These are phyloP conservation scores for Boloria euphrosyne DNA, from an alignment of 2,888 invertebrate genomes.

Conservation along the genomic window DNA sequence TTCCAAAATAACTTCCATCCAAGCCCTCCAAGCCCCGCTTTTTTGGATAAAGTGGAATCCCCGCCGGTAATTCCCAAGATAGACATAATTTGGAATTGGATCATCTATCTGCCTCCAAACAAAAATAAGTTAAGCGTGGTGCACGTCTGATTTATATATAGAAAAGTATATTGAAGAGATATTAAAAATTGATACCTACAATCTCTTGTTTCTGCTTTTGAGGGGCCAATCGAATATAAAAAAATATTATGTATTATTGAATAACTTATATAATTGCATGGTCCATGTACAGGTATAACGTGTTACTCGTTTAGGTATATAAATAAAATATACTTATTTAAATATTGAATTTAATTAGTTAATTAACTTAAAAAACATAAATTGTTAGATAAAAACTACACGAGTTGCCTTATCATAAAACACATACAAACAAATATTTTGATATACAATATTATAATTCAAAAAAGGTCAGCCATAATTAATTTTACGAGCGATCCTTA, in stretches of 20 bases:
- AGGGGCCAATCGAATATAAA: too few relatives aligned
- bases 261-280: too few relatives aligned
- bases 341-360: too few relatives aligned
- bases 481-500: conserved; percentile 77
- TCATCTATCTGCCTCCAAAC: conserved; percentile 81
- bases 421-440: conserved; percentile 41
- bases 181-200: conserved; percentile 5
- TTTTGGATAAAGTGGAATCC: conserved; percentile 80
- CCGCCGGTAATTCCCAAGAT: conserved; percentile 83
- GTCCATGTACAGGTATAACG: too few relatives aligned
- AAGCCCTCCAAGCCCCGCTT: conserved; percentile 63
- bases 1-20: conserved; percentile 80
- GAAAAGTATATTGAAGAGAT: conserved; percentile 10
- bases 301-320: too few relatives aligned
- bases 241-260: too few relatives aligned
- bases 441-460: conserved; percentile 36
- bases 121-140: conserved; percentile 60
- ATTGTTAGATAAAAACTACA: too few relatives aligned
- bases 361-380: too few relatives aligned
- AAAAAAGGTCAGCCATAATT: conserved; percentile 57
- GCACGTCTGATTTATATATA: conserved; percentile 31
- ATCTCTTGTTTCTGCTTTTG: too few relatives aligned
- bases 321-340: too few relatives aligned
- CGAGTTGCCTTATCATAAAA: too few relatives aligned
- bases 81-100: conserved; percentile 84